Conservation (phyloP, 2,113 vertebrate genomes). For the Petromus typicus region DNA sequence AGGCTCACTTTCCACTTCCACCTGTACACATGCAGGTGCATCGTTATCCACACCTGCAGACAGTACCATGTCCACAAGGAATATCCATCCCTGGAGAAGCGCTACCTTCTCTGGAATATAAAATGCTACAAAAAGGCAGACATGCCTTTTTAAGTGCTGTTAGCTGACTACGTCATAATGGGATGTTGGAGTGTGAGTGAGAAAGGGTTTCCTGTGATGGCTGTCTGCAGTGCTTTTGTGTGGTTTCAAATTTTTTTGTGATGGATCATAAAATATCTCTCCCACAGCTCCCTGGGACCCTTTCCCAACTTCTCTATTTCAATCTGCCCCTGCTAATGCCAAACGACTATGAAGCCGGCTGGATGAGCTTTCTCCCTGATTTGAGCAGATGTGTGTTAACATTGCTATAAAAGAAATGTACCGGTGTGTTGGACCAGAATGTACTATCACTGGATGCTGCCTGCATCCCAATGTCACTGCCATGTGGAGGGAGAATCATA, state of each 20-base stretch:
- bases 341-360: background rate
- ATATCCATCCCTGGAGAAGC: background rate
- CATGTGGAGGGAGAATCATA: background rate
- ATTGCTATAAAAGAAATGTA: background rate
- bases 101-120: background rate
- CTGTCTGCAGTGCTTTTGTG: background rate
- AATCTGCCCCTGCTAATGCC: background rate
- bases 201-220: background rate
- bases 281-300: background rate
- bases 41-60: background rate
- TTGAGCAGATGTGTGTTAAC: constrained; percentile 47
- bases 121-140: background rate
- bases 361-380: background rate
- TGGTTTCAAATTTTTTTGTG: constrained; percentile 17
- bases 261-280: constrained; percentile 33
- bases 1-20: background rate
- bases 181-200: background rate
- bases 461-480: background rate
- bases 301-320: constrained; percentile 25
- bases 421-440: background rate
- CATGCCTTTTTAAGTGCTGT: constrained; percentile 16
- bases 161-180: background rate
- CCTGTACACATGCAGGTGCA: background rate
- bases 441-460: background rate
- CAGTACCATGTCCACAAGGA: no score